These are phyloP conservation scores for Tetragnatha versicolor DNA, from an alignment of 1,140 invertebrate genomes.

Conservation along the genomic window DNA sequence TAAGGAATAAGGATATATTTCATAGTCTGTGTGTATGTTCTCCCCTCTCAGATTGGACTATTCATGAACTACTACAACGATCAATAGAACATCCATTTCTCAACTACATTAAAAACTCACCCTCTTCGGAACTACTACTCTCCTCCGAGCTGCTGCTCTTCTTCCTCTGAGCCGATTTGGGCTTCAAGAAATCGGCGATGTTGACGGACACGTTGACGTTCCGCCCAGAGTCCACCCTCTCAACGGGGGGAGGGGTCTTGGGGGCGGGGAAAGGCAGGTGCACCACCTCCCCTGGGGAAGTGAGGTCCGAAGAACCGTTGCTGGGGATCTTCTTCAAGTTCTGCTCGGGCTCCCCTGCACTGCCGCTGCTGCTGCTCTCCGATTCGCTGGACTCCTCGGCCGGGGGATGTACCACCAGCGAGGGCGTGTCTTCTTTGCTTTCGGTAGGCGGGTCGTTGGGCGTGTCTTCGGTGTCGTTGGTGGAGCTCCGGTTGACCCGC, in stretches of 20 bases:
- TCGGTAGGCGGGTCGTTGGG: neutral
- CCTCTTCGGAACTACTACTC: conserved; percentile 9
- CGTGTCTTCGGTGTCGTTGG: conserved; percentile 8
- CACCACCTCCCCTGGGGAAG: conserved; percentile 39
- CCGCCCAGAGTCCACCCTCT: conserved; percentile 48
- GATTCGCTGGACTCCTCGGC: neutral
- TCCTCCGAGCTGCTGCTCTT: conserved; percentile 5
- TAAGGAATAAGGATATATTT: too few species aligned
- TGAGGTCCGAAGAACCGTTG: conserved; percentile 37
- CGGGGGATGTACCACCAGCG: conserved; percentile 21
- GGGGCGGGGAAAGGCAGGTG: conserved; percentile 35
- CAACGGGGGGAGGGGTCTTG: conserved; percentile 6
- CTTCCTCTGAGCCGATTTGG: neutral
- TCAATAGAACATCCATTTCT: too few species aligned
- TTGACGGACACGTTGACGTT: conserved; percentile 47
- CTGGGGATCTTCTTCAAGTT: conserved; percentile 21
- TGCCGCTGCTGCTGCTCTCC: neutral
- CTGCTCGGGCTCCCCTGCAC: neutral
- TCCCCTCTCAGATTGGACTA: too few species aligned
- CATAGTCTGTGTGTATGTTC: too few species aligned
- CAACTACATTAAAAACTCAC: conserved; percentile 17
- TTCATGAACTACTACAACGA: too few species aligned
- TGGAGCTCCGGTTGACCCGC: conserved; percentile 10
- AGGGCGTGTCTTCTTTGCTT: conserved; percentile 16
- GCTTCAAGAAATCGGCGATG: conserved; percentile 40